Evolutionary conservation across 2,888 invertebrate species (phyloP).

Genomic region (Lasioglossum vierecki): DNA sequence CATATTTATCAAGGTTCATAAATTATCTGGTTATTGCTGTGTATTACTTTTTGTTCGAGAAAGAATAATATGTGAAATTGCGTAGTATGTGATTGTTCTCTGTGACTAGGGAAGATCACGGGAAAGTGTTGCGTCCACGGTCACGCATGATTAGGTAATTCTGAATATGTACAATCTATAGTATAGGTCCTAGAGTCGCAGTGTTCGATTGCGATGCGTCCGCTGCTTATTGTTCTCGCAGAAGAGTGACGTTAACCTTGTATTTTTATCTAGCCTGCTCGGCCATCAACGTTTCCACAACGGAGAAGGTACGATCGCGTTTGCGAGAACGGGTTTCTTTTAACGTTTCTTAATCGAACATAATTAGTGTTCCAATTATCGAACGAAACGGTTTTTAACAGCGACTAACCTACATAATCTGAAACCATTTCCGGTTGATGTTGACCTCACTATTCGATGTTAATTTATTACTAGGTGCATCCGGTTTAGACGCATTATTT

Average conservation of each 20-base stretch:
- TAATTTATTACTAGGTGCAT: background rate
- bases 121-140: background rate
- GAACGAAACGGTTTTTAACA: background rate
- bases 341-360: background rate
- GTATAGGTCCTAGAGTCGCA: slow-evolving; percentile 11
- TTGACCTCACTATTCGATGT: background rate
- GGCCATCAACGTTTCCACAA: slow-evolving; percentile 27
- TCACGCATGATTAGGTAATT: slow-evolving; percentile 5
- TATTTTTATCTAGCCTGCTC: slow-evolving; percentile 35
- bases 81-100: background rate
- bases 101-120: background rate
- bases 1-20: background rate
- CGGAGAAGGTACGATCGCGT: background rate
- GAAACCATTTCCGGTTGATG: background rate
- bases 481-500: background rate
- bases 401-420: too few relatives aligned
- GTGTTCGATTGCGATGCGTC: background rate
- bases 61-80: background rate
- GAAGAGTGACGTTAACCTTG: slow-evolving; percentile 55
- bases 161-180: background rate
- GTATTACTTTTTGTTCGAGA: background rate
- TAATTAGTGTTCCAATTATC: background rate
- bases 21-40: background rate
- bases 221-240: slow-evolving; percentile 34
- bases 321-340: background rate